Percentiles rank a stretch among this genome's conserved stretches.
Evolutionary conservation across 2,888 invertebrate species (phyloP).

Genomic region (Oxycera nigricornis): DNA sequence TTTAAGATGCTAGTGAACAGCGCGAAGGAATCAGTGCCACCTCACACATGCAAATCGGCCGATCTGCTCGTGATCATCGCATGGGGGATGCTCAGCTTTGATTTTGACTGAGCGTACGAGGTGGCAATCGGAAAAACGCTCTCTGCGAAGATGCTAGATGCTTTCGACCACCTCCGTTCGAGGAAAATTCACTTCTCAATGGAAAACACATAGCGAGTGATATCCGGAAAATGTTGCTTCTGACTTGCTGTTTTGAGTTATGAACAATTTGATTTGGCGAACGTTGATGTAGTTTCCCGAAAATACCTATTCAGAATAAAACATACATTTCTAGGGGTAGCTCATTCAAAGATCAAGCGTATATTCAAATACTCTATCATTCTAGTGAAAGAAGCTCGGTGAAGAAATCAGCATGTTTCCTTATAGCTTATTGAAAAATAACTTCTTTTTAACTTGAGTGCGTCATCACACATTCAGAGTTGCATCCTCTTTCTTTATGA

Average conservation of each 20-base stretch:
- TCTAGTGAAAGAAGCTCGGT: no score
- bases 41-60: neutral
- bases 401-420: no score
- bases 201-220: neutral
- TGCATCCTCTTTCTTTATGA: no score
- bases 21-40: conserved; percentile 6
- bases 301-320: no score
- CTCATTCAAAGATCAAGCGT: no score
- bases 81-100: conserved; percentile 23
- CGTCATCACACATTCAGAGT: no score
- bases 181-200: neutral
- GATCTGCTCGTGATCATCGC: conserved; percentile 2
- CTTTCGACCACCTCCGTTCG: neutral
- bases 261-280: no score
- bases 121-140: neutral
- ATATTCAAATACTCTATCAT: no score
- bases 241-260: neutral
- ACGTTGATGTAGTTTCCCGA: no score
- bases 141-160: neutral
- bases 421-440: no score
- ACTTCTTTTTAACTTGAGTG: no score
- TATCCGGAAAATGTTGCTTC: neutral
- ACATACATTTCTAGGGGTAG: no score
- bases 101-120: neutral
- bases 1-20: conserved; percentile 3